Evolutionary conservation across 2,797 vertebrate species (phyloP).

Genomic region (Acestrorhynchus altus): DNA sequence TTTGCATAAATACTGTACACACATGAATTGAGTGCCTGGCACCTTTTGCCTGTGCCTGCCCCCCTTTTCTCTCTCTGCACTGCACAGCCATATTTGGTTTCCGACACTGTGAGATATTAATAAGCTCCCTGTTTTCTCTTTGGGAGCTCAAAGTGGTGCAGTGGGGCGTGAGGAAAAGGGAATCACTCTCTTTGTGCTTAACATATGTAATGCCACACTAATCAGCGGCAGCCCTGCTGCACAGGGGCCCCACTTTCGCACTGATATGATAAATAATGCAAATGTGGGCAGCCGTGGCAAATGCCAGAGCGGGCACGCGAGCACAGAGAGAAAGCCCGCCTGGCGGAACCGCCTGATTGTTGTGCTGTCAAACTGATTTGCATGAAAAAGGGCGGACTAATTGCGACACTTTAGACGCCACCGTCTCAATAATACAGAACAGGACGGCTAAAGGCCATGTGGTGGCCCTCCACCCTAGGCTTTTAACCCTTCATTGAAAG

Average conservation of each 20-base stretch:
- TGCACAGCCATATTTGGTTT: slow-evolving; percentile 61
- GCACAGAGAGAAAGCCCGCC: slow-evolving; percentile 56
- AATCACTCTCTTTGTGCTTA: slow-evolving; percentile 72
- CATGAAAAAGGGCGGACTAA: slow-evolving; percentile 82
- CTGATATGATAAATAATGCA: slow-evolving; percentile 83
- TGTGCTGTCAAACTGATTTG: slow-evolving; percentile 83
- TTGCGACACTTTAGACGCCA: slow-evolving; percentile 82
- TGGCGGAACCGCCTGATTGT: slow-evolving; percentile 80
- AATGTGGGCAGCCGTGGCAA: slow-evolving; percentile 75
- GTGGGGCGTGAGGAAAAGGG: slow-evolving; percentile 60
- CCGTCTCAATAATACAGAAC: slow-evolving; percentile 77
- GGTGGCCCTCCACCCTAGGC: slow-evolving; percentile 61
- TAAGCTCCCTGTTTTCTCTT: slow-evolving; percentile 62
- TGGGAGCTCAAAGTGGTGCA: slow-evolving; percentile 50
- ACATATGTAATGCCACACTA: slow-evolving; percentile 74
- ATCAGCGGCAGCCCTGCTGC: slow-evolving; percentile 66
- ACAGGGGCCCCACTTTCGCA: slow-evolving; percentile 68
- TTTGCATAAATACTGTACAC: slow-evolving; percentile 15
- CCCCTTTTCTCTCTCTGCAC: slow-evolving; percentile 23
- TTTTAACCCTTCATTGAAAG: slow-evolving; percentile 62
- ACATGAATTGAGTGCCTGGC: slow-evolving; percentile 29
- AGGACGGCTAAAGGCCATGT: slow-evolving; percentile 72
- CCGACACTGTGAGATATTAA: slow-evolving; percentile 56
- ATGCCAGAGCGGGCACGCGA: slow-evolving; percentile 72
- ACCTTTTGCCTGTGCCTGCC: slow-evolving; percentile 35